Conservation (phyloP, 2,888 invertebrate species). For the Diarsia rubi region DNA sequence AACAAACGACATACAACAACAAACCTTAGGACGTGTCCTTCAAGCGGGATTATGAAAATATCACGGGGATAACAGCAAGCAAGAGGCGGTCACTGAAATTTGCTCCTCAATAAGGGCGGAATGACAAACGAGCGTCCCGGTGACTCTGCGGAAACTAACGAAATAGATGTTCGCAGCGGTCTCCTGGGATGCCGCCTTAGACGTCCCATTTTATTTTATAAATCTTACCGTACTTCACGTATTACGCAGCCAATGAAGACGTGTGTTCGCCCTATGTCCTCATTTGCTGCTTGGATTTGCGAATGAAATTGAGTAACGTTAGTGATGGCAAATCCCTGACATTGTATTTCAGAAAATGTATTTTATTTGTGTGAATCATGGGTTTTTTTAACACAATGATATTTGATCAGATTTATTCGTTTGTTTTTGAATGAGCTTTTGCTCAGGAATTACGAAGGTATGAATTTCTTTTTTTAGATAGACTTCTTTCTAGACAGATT, state of each 20-base stretch:
- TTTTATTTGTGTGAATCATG: background rate
- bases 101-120: slow-evolving; percentile 80
- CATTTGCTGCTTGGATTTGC: slow-evolving; percentile 44
- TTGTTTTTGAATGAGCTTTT: background rate
- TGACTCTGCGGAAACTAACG: slow-evolving; percentile 82
- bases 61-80: slow-evolving; percentile 77
- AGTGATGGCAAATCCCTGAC: slow-evolving; percentile 3
- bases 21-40: slow-evolving; percentile 69
- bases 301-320: slow-evolving; percentile 39
- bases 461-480: background rate
- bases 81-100: slow-evolving; percentile 79
- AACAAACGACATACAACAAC: slow-evolving; percentile 64
- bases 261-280: slow-evolving; percentile 41
- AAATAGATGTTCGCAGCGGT: slow-evolving; percentile 74
- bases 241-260: slow-evolving; percentile 61
- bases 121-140: slow-evolving; percentile 83
- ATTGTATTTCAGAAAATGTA: slow-evolving; percentile 8
- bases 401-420: background rate
- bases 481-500: background rate
- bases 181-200: slow-evolving; percentile 67
- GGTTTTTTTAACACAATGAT: background rate
- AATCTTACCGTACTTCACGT: slow-evolving; percentile 63
- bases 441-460: background rate
- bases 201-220: slow-evolving; percentile 65
- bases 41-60: slow-evolving; percentile 81